These are phyloP conservation scores for Cenopis cana DNA, from an alignment of 2,888 invertebrate species.

Conservation along the genomic window DNA sequence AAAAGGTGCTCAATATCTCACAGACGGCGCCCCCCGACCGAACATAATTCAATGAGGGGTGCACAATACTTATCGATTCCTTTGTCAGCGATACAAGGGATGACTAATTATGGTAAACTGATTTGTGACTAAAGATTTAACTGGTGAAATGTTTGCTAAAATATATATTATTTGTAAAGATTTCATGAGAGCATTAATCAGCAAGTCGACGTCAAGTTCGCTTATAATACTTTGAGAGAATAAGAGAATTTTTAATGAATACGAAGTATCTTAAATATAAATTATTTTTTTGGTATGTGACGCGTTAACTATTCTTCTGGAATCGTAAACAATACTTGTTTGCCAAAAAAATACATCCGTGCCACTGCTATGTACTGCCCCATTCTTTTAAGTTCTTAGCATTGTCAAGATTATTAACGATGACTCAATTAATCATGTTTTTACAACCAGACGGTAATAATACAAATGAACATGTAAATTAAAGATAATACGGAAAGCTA, in stretches of 20 bases:
- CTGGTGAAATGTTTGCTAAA: slow-evolving; percentile 25
- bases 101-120: slow-evolving; percentile 39
- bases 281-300: too few relatives aligned
- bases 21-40: slow-evolving; percentile 77
- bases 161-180: not conserved
- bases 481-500: not conserved
- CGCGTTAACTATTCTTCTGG: too few relatives aligned
- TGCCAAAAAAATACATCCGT: too few relatives aligned
- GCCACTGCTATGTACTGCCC: too few relatives aligned
- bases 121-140: slow-evolving; percentile 25
- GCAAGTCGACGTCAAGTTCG: not conserved
- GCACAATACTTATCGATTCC: slow-evolving; percentile 78
- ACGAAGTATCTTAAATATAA: not conserved
- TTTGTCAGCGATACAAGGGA: slow-evolving; percentile 53
- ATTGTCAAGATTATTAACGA: not conserved
- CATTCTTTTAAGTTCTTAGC: not conserved
- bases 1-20: slow-evolving; percentile 67
- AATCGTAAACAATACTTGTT: too few relatives aligned
- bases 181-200: slow-evolving; percentile 5
- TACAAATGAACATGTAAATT: not conserved
- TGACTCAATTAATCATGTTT: not conserved
- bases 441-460: not conserved
- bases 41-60: slow-evolving; percentile 76
- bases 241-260: not conserved
- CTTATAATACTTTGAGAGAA: not conserved